phyloP scores from a whole-genome alignment of 2,888 invertebrate species.

The Latrodectus hesperus region DNA sequence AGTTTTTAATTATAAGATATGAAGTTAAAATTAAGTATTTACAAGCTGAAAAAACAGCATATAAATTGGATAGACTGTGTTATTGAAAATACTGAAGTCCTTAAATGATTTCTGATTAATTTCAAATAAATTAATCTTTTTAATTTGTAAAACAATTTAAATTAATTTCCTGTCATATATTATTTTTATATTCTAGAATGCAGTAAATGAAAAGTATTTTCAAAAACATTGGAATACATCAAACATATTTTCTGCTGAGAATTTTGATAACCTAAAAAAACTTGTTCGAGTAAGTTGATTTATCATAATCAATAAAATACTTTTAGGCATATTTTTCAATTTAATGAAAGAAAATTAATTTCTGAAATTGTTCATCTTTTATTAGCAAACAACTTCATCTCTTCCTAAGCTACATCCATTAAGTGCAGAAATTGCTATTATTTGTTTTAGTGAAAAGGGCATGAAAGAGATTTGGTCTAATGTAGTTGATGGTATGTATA shows the following conservation, averaged over 20 bases:
- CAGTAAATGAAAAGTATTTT: constrained; percentile 35
- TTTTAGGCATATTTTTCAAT: neutral
- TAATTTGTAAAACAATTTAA: no score
- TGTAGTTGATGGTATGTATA: constrained; percentile 57
- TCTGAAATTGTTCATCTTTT: constrained; percentile 9
- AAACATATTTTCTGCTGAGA: constrained; percentile 43
- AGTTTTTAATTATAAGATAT: no score
- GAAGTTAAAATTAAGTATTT: no score
- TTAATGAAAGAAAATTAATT: neutral
- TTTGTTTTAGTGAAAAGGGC: constrained; percentile 31
- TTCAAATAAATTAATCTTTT: no score
- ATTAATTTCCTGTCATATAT: neutral
- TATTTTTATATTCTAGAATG: constrained; percentile 3
- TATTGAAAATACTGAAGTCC: no score
- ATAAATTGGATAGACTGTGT: no score
- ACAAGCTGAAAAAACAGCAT: no score
- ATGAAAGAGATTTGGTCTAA: constrained; percentile 61
- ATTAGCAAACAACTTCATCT: constrained; percentile 62
- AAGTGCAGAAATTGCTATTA: constrained; percentile 38
- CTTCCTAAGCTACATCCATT: constrained; percentile 69
- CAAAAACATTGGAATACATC: constrained; percentile 37
- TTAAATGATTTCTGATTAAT: no score
- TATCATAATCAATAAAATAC: neutral
- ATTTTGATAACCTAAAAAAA: constrained; percentile 26
- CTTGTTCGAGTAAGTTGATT: constrained; percentile 35